Evolutionary conservation across 2,797 vertebrate species (phyloP).

Genomic region (Gila robusta): DNA sequence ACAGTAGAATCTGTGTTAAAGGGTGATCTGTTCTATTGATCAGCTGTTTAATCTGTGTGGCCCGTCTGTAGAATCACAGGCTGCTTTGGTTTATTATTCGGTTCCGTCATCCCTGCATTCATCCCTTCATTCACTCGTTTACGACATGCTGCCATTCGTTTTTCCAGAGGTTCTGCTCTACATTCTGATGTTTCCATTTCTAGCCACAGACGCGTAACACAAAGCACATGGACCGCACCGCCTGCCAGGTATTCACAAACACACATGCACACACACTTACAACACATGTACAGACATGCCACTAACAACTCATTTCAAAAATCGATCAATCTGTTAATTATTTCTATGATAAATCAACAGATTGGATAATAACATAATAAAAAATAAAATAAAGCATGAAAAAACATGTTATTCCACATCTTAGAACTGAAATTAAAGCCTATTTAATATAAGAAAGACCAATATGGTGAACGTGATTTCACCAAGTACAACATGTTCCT

Average conservation of each 20-base stretch:
- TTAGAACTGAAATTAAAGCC: neutral
- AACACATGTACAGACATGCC: slow-evolving; percentile 17
- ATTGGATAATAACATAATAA: neutral
- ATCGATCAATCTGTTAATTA: neutral
- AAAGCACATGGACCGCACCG: slow-evolving; percentile 41
- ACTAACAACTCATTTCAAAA: neutral
- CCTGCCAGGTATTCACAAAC: slow-evolving; percentile 26
- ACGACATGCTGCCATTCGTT: neutral
- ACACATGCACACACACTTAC: slow-evolving; percentile 2
- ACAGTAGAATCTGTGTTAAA: neutral
- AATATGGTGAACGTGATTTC: neutral
- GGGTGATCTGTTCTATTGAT: neutral
- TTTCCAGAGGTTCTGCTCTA: slow-evolving; percentile 37
- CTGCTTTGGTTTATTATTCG: neutral
- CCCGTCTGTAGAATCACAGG: neutral
- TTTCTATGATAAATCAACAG: neutral
- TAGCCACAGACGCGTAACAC: slow-evolving; percentile 27
- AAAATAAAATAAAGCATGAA: neutral
- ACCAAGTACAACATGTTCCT: no score
- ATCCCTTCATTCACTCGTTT: slow-evolving; percentile 10
- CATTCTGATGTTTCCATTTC: slow-evolving; percentile 47
- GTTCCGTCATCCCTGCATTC: slow-evolving; percentile 8
- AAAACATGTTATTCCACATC: neutral
- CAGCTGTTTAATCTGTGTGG: slow-evolving; percentile 6
- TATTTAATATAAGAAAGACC: neutral